Evolutionary conservation across 2,113 vertebrate genomes (phyloP), one percentile per base, ranked within the genome.

Genomic region (Macquaria australasica): DNA sequence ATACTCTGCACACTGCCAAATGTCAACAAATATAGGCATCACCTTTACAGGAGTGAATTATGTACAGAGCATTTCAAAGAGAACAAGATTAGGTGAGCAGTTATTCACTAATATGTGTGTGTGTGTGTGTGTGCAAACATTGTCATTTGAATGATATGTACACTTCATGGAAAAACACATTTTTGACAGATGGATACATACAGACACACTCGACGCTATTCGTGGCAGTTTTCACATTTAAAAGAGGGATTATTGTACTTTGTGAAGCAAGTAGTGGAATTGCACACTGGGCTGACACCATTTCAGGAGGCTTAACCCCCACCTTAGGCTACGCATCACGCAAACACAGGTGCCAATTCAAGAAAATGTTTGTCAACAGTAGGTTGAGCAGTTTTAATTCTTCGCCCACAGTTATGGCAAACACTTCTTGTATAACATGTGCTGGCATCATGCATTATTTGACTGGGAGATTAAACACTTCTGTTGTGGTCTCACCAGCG

Each of bases 131-230:
- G 60, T 83, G 74, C 14, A 37, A 50, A 81, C 31, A 74, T 45
- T 73, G 81, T 41, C 16, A 63, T 60, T 81, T 55, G 63, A 66
- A 75, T 83, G 76, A 82, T 14, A 66, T 73, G 64, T 70, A 45
- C 45, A 77, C 1, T 25, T 77, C 5, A 79, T 37, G 9, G n/a
- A 62, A 77, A 81, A 73, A 75, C 59, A 81, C 67, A 63, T 53
- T 75, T 74, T 76, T 41, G 79, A 84, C 77, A 86, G 37, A 93
- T 70, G 85, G 75, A 91, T 51, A 89, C 43, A 88, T 59, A 82
- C 43, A 89, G 64, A 89, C 80, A 90, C 58, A 84, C 70, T 59
- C 37, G 37, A 28, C 63, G 48, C 45, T 67, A 34, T 50, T 74
- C 3, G 41, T 55, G 39, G n/a, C 60, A 0, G 11, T 53, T 74